These are phyloP conservation scores for Seira musarum DNA, from an alignment of 2,888 invertebrate species.

Conservation along the genomic window DNA sequence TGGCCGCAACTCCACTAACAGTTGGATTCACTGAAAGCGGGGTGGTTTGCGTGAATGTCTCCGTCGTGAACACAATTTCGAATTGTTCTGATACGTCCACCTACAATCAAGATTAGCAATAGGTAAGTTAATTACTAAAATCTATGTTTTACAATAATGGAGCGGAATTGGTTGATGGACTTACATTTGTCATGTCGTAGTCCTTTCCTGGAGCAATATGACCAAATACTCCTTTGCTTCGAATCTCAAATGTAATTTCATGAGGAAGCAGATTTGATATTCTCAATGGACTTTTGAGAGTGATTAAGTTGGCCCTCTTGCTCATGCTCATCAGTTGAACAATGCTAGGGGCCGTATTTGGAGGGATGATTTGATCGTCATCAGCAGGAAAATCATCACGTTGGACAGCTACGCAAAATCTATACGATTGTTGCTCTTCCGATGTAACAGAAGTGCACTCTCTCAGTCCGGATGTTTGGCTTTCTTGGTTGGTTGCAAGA, in stretches of 20 bases:
- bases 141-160: slow-evolving; percentile 51
- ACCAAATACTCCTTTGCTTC: slow-evolving; percentile 69
- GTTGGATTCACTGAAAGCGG: slow-evolving; percentile 75
- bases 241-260: slow-evolving; percentile 79
- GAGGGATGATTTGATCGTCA: slow-evolving; percentile 61
- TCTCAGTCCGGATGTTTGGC: slow-evolving; percentile 51
- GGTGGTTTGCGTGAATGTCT: slow-evolving; percentile 85
- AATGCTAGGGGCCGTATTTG: slow-evolving; percentile 55
- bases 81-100: slow-evolving; percentile 82
- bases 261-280: slow-evolving; percentile 91
- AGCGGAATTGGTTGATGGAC: too few species aligned
- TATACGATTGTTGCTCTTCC: slow-evolving; percentile 71
- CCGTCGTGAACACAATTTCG: slow-evolving; percentile 84
- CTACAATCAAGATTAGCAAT: too few species aligned
- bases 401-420: slow-evolving; percentile 86
- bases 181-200: slow-evolving; percentile 72
- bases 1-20: slow-evolving; percentile 76
- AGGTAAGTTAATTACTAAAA: not conserved
- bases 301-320: slow-evolving; percentile 90
- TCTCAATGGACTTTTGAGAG: slow-evolving; percentile 86
- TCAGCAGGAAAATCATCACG: slow-evolving; percentile 87
- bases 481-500: slow-evolving; percentile 61
- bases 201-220: slow-evolving; percentile 74
- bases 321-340: slow-evolving; percentile 61
- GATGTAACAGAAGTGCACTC: slow-evolving; percentile 59